Conservation (phyloP, 2,113 vertebrate genomes). For the Spea multiplicata region DNA sequence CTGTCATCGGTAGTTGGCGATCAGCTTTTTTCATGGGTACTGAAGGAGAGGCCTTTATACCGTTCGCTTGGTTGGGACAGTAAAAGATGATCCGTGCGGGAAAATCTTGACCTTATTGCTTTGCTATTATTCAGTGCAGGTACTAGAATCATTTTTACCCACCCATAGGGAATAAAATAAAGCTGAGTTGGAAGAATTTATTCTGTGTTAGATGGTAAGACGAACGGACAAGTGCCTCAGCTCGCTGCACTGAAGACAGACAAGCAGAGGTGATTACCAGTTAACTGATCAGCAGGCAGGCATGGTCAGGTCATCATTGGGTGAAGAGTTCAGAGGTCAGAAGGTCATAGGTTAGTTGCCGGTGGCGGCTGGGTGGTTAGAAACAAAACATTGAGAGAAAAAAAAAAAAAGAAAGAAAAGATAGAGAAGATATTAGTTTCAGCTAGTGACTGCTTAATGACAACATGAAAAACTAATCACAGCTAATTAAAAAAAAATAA, state of each 20-base stretch:
- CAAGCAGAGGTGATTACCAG: constrained; percentile 92
- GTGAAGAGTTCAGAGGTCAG: constrained; percentile 98
- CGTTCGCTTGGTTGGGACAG: constrained; percentile 69
- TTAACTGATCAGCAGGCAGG: constrained; percentile 97
- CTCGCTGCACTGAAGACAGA: constrained; percentile 85
- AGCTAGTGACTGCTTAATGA: constrained; percentile 99
- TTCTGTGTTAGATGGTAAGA: constrained; percentile 85
- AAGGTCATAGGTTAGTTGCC: constrained; percentile 99
- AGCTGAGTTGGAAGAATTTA: constrained; percentile 76
- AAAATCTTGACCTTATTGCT: constrained; percentile 88
- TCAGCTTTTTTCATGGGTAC: constrained; percentile 66
- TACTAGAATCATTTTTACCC: constrained; percentile 82
- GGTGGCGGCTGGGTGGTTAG: constrained; percentile 99
- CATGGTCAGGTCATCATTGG: constrained; percentile 99
- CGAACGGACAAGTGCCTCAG: constrained; percentile 82
- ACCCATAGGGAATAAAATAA: constrained; percentile 61
- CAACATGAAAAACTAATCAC: constrained; percentile 96
- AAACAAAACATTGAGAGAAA: constrained; percentile 77
- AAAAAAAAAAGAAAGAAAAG: constrained; percentile 82
- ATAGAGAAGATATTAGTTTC: constrained; percentile 99
- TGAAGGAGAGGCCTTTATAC: constrained; percentile 71
- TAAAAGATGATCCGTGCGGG: constrained; percentile 73
- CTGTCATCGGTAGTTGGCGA: constrained; percentile 72
- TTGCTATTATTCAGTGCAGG: constrained; percentile 86
- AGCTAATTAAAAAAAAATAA: constrained; percentile 75